Percentiles rank a stretch among this genome's conserved stretches.
phyloP scores from a whole-genome alignment of 2,113 vertebrate species.

The Bos javanicus region DNA sequence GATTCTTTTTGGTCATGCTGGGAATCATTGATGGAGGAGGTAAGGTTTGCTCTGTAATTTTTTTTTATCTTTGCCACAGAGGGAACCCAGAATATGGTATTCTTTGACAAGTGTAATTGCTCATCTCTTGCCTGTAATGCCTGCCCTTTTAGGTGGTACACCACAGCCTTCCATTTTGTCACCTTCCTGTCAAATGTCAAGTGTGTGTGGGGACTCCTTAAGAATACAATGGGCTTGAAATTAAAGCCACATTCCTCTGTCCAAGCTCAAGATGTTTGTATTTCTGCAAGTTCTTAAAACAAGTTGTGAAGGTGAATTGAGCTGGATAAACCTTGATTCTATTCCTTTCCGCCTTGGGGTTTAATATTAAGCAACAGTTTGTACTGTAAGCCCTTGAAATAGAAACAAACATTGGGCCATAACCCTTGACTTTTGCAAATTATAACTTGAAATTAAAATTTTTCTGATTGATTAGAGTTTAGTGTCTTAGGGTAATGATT shows the following conservation, averaged over 20 bases:
- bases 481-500: slow-evolving; percentile 6
- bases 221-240: slow-evolving; percentile 28
- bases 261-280: slow-evolving; percentile 13
- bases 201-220: slow-evolving; percentile 6
- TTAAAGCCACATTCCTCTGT: slow-evolving; percentile 31
- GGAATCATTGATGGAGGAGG: slow-evolving; percentile 5
- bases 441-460: slow-evolving; percentile 32
- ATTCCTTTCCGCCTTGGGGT: not conserved
- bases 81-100: slow-evolving; percentile 16
- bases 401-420: not conserved
- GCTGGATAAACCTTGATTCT: slow-evolving; percentile 17
- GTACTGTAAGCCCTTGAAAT: not conserved
- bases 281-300: not conserved
- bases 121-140: not conserved
- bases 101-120: slow-evolving; percentile 32
- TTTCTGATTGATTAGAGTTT: slow-evolving; percentile 12
- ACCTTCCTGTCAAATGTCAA: slow-evolving; percentile 50
- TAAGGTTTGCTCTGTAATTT: not conserved
- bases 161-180: slow-evolving; percentile 62
- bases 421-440: not conserved
- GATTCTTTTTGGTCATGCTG: slow-evolving; percentile 48
- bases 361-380: slow-evolving; percentile 16
- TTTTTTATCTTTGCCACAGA: not conserved
- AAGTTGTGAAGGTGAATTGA: not conserved
- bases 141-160: slow-evolving; percentile 50